Evolutionary conservation across 2,888 invertebrate genomes (phyloP).

Genomic region (Conus canariensis): DNA sequence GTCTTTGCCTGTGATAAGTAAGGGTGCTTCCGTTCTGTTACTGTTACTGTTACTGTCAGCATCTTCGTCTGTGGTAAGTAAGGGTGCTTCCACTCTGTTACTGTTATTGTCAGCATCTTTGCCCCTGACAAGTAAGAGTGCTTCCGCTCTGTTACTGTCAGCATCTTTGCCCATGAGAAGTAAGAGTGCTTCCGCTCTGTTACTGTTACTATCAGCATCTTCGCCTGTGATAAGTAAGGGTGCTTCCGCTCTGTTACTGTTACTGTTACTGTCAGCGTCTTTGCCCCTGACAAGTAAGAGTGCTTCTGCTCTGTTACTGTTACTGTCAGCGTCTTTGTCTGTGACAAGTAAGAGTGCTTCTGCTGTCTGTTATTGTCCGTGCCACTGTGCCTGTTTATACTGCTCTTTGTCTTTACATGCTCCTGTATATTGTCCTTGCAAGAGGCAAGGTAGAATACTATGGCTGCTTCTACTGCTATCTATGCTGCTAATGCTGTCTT

Average conservation of each 20-base stretch:
- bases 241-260: background rate
- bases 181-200: background rate
- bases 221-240: background rate
- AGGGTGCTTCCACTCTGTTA: background rate
- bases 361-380: background rate
- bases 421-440: no score
- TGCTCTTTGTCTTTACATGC: background rate
- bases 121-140: background rate
- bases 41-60: constrained; percentile 36
- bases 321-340: no score
- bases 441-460: no score
- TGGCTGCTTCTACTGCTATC: no score
- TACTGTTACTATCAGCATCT: no score
- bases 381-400: constrained; percentile 66
- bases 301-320: background rate
- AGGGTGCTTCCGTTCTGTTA: background rate
- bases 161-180: constrained; percentile 67
- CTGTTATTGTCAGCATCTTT: background rate
- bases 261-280: background rate
- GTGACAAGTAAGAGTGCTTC: no score
- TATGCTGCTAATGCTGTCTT: no score
- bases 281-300: background rate
- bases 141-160: background rate
- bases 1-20: constrained; percentile 67
- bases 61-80: constrained; percentile 67